Conservation (phyloP, 1,140 invertebrate genomes). For the Reticulitermes speratus region DNA sequence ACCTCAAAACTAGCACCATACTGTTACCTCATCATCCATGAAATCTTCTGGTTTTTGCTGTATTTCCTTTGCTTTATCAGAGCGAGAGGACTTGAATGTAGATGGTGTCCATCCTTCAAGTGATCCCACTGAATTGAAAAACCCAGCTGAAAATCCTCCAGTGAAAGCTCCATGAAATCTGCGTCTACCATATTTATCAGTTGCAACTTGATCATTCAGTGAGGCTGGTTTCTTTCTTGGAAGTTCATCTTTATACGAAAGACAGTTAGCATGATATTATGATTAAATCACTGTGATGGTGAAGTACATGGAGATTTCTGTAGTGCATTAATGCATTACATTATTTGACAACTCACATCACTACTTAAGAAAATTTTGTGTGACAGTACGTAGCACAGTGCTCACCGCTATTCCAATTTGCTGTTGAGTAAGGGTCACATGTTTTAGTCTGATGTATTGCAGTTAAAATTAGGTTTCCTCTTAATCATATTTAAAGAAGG, state of each 20-base stretch:
- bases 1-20: background rate
- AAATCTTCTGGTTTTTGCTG: conserved; percentile 83
- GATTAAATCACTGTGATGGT: background rate
- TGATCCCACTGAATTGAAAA: conserved; percentile 94
- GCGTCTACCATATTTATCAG: conserved; percentile 84
- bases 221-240: conserved; percentile 76
- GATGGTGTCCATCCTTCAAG: conserved; percentile 93
- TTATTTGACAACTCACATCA: too few relatives aligned
- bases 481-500: too few relatives aligned
- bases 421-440: too few relatives aligned
- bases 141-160: conserved; percentile 97
- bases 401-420: too few relatives aligned
- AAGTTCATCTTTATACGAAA: conserved; percentile 62
- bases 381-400: too few relatives aligned
- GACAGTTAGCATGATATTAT: conserved; percentile 27
- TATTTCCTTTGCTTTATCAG: conserved; percentile 57
- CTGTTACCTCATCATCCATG: conserved; percentile 91
- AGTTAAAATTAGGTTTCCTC: too few relatives aligned
- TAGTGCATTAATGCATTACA: too few relatives aligned
- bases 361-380: too few relatives aligned
- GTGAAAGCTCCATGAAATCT: conserved; percentile 99
- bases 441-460: too few relatives aligned
- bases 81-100: conserved; percentile 86
- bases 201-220: conserved; percentile 88
- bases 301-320: too few relatives aligned